Base-by-base conservation (phyloP, 2,888 invertebrate species). In the Rhamnusium bicolor region DNA sequence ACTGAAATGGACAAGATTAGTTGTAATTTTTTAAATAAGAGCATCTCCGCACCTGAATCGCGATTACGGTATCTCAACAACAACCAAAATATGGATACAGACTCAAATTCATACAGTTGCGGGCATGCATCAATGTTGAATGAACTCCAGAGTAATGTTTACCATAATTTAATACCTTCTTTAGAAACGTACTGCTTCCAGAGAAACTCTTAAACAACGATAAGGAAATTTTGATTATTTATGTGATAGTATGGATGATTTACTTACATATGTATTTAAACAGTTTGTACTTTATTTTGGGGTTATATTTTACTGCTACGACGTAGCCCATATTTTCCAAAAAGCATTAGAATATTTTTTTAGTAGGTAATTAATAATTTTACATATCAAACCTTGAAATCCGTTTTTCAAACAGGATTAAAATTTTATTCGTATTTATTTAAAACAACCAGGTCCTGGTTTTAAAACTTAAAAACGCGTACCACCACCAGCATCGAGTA, bases 71-170 rank as follows among this genome's bases (percentile, higher is more conserved):
- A 75, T 62, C 60, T 61, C 53, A 62, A 73, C 27, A 62, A 72
- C 27, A 73, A 65, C 66, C 79, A 80, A 47, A 75, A 60, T 24
- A 66, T 71, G 24, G 82, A 81, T 49, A 67, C 72, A 14, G 82
- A 82, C 73, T 67, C 71, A 32, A 81, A 81, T 74, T 76, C 87
- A 79, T 90, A 89, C 83, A 90, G 90, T 70, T 93, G 93, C 83
- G 93, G 92, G 27, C 92, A 92, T 80, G 91, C 92, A 58, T 92
- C 92, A 82, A 90, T 93, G 89, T 90, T 91, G 82, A 91, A 90
- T 81, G 92, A 92, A 79, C 85, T 91, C 72, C 91, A 91, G 84
- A 90, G 89, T 78, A 90, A 90, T 80, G 91, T 91, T 82, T 91
- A 90, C 85, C 91, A 91, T 83, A 91, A 90, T 86, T 87, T 91